Base-by-base conservation (phyloP, 2,888 invertebrate genomes). In the Pelosia muscerda region DNA sequence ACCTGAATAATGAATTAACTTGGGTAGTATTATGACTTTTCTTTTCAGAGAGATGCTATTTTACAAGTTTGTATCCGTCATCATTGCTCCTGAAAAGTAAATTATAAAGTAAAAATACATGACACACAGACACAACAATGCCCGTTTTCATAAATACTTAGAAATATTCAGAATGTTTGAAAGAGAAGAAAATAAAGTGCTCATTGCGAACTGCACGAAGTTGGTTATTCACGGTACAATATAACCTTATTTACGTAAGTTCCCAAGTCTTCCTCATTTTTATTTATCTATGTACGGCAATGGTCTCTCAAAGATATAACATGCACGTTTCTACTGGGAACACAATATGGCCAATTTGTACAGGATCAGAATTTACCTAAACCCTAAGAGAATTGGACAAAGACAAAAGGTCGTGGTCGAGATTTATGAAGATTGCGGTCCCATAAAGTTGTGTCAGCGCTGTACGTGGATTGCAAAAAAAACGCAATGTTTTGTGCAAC, bases 391-490 rank as follows among this genome's bases (percentile, higher is more conserved):
- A 87, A 87, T 81, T 86, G 85, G 85, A 90, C 91, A 89, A 85
- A 90, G 91, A 92, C 90, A 92, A 91, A 91, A 92, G 90, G 90
- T 90, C 90, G 89, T 84, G 83, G 84, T 79, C 78, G 86, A 90
- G 91, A 92, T 92, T 92, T 92, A 92, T 92, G 89, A 89, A 91
- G 90, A 92, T 92, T 92, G 90, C 88, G 90, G 86, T 82, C 77
- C 76, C 81, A 83, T 86, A 84, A 85, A 84, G 73, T 84, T 86
- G 84, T 75, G 83, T 81, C 81, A 80, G 81, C 81, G 62, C 65
- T 74, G 75, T 81, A 82, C 76, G 81, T 83, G 77, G 66, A 66
- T 69, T 72, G 66, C 58, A 69, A 26, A 66, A 73, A 81, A 83
- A 81, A 68, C 62, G 58, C 65, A 64, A 65, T 72, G 73, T 76